These are phyloP conservation scores for Neoscelio sp. DNA, from an alignment of 2,888 invertebrate species.

Conservation along the genomic window DNA sequence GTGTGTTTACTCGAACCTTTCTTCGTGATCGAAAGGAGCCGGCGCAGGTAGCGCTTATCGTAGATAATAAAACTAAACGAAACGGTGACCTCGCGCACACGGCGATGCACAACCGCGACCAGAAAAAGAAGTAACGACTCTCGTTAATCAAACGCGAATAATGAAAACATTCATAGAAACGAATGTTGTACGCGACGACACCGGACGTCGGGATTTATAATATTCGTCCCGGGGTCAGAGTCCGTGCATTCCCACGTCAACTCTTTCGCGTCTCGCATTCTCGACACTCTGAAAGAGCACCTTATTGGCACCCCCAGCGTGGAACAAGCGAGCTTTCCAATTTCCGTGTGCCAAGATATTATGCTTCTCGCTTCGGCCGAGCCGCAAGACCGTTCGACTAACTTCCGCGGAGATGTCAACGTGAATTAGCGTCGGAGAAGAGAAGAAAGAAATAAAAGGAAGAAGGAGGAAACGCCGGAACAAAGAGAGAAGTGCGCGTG, in stretches of 20 bases:
- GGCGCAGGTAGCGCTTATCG: no score
- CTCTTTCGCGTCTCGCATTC: background rate
- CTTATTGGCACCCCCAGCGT: conserved; percentile 57
- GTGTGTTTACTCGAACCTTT: no score
- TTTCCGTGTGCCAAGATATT: conserved; percentile 56
- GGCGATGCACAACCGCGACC: no score
- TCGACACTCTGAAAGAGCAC: conserved; percentile 1
- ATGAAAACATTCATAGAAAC: conserved; percentile 47
- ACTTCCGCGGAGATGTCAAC: conserved; percentile 73
- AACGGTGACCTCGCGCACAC: no score
- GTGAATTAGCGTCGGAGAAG: conserved; percentile 75
- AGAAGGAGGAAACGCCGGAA: conserved; percentile 20
- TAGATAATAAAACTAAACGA: no score
- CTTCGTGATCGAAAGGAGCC: no score
- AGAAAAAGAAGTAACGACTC: conserved; percentile 32
- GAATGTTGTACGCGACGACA: conserved; percentile 3
- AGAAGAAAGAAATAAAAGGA: conserved; percentile 46
- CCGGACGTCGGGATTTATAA: conserved; percentile 27
- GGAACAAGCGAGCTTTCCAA: conserved; percentile 46
- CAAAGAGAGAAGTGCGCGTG: conserved; percentile 68
- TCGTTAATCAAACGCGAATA: conserved; percentile 31
- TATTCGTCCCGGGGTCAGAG: conserved; percentile 19
- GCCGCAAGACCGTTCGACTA: conserved; percentile 65
- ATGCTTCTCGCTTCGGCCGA: conserved; percentile 4
- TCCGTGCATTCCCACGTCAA: conserved; percentile 38